A percentile compares a stretch with the other conserved stretches of the same genome.
These are phyloP conservation scores for Buathra laborator DNA, from an alignment of 2,888 invertebrate species.

Conservation along the genomic window DNA sequence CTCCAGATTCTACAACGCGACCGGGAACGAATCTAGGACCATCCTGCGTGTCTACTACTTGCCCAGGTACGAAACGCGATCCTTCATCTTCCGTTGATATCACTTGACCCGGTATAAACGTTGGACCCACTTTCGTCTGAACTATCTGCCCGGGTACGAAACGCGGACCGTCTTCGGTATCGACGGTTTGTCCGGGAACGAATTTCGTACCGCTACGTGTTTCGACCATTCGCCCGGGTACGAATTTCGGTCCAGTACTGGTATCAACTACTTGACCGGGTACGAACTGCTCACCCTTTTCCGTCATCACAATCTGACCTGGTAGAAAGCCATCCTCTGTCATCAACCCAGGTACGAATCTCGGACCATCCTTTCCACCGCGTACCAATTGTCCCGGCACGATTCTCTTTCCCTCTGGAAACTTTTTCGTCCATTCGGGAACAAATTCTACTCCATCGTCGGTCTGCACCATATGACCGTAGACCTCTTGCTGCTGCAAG, in stretches of 20 bases:
- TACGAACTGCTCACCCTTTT: constrained; percentile 90
- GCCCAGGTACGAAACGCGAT: constrained; percentile 87
- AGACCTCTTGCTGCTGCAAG: constrained; percentile 85
- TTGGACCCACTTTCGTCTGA: constrained; percentile 91
- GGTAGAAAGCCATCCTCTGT: constrained; percentile 89
- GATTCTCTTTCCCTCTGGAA: constrained; percentile 87
- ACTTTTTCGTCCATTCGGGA: constrained; percentile 86
- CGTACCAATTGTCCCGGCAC: constrained; percentile 89
- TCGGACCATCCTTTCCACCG: constrained; percentile 87
- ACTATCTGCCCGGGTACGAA: constrained; percentile 93
- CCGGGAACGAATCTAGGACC: constrained; percentile 89
- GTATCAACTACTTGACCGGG: constrained; percentile 91
- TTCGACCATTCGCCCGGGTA: constrained; percentile 92
- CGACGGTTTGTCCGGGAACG: constrained; percentile 90
- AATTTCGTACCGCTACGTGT: constrained; percentile 89
- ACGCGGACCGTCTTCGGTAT: constrained; percentile 90
- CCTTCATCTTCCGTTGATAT: constrained; percentile 88
- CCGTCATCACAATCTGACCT: constrained; percentile 90
- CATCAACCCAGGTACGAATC: constrained; percentile 90
- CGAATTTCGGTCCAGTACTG: constrained; percentile 89
- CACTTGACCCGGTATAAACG: constrained; percentile 92
- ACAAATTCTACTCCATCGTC: constrained; percentile 89
- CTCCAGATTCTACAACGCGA: constrained; percentile 85
- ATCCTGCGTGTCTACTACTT: constrained; percentile 91
- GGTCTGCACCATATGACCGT: constrained; percentile 90